Percentiles rank a stretch among this genome's conserved stretches.
These are phyloP conservation scores for Trichosurus vulpecula DNA, from an alignment of 2,797 vertebrate genomes.

Conservation along the genomic window DNA sequence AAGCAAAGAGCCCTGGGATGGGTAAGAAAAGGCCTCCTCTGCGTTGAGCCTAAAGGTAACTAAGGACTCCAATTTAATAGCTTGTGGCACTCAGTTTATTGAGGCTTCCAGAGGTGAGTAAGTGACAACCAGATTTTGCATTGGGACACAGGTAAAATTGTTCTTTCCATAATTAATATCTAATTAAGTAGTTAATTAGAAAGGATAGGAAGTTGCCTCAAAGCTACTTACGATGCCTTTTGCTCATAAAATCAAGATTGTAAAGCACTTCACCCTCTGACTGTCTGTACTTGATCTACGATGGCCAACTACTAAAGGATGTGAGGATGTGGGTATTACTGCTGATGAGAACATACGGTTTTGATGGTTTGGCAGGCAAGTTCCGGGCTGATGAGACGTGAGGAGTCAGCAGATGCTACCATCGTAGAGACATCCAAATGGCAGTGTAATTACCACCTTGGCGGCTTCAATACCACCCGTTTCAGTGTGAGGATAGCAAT, in stretches of 20 bases:
- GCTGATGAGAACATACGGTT: constrained; percentile 73
- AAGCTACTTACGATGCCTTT: constrained; percentile 49
- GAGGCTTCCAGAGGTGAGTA: constrained; percentile 28
- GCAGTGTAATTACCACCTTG: constrained; percentile 52
- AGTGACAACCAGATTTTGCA: not conserved
- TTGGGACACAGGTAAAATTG: constrained; percentile 46
- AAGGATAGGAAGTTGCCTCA: constrained; percentile 48
- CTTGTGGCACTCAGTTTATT: constrained; percentile 14
- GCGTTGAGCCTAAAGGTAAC: constrained; percentile 18
- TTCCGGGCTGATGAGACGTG: constrained; percentile 74
- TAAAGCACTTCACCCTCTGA: constrained; percentile 3
- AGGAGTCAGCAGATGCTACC: constrained; percentile 77
- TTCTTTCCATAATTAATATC: constrained; percentile 56
- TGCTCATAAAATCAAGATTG: constrained; percentile 43
- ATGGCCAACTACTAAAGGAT: constrained; percentile 57
- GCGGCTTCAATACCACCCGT: constrained; percentile 74
- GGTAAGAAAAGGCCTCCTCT: constrained; percentile 6
- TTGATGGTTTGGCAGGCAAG: constrained; percentile 66
- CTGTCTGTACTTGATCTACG: constrained; percentile 39
- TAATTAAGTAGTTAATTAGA: constrained; percentile 56
- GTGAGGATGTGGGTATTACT: constrained; percentile 29
- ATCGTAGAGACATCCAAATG: constrained; percentile 74
- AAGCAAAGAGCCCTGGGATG: not conserved
- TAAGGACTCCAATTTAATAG: constrained; percentile 11
- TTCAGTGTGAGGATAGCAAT: constrained; percentile 78